Conservation (phyloP, 92 coral and sea anemone species). For the Epizoanthus rinbou region DNA sequence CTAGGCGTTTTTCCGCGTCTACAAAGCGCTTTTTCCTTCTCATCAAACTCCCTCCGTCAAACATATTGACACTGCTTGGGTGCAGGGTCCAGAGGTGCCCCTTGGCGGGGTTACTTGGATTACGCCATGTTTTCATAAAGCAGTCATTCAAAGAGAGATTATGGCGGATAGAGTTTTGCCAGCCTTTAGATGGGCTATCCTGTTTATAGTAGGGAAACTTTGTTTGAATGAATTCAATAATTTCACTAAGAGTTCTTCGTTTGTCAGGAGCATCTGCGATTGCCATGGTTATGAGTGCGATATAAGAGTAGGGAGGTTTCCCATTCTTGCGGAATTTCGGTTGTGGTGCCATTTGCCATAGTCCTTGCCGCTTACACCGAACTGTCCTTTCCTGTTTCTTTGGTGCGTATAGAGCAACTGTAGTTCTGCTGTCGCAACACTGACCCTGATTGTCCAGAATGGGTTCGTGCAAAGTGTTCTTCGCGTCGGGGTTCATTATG, state of each 20-base stretch:
- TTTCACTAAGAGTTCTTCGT: constrained; percentile 79
- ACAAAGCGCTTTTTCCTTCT: constrained; percentile 83
- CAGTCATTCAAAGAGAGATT: constrained; percentile 95
- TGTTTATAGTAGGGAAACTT: constrained; percentile 74
- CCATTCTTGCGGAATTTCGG: constrained; percentile 56
- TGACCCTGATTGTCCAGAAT: too few relatives aligned
- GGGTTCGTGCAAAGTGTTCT: too few relatives aligned
- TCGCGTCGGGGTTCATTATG: too few relatives aligned
- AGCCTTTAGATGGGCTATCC: constrained; percentile 79
- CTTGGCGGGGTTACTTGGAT: constrained; percentile 68
- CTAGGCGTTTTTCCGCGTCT: background rate
- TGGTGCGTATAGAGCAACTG: background rate
- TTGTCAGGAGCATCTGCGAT: constrained; percentile 72
- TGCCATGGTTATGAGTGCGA: constrained; percentile 91
- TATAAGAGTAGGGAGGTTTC: constrained; percentile 90
- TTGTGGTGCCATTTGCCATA: background rate
- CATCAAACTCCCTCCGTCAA: constrained; percentile 91
- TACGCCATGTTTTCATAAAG: constrained; percentile 83
- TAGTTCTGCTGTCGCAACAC: background rate
- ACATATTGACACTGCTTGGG: constrained; percentile 77
- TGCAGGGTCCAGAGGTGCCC: constrained; percentile 92
- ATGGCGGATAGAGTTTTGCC: constrained; percentile 95
- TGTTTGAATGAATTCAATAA: constrained; percentile 68
- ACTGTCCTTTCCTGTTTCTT: background rate
- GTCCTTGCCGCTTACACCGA: background rate